Evolutionary conservation across 2,113 vertebrate species (phyloP).

Genomic region (Mirounga angustirostris): DNA sequence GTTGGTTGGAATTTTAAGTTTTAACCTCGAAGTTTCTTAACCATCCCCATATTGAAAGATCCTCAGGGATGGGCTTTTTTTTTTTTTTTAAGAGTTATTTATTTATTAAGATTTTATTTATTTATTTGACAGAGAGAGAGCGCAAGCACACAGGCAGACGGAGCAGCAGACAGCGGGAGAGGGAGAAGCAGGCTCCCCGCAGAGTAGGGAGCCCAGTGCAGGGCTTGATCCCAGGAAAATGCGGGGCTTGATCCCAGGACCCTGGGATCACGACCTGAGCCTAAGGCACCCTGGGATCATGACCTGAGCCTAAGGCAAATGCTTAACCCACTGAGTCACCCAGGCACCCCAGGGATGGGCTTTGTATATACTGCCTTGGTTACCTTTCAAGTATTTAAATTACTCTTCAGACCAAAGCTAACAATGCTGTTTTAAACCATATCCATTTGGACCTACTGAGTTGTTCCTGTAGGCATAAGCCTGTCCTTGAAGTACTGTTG

Average conservation of each 20-base stretch:
- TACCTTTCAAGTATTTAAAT: constrained; percentile 4
- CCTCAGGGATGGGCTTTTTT: neutral
- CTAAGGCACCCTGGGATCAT: neutral
- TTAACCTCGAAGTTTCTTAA: neutral
- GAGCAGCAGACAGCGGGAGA: neutral
- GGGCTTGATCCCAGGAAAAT: too few species aligned
- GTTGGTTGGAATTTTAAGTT: neutral
- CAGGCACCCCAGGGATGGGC: too few species aligned
- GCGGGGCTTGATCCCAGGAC: neutral
- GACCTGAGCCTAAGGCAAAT: neutral
- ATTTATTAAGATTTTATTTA: neutral
- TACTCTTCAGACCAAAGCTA: neutral
- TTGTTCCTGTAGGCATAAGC: neutral
- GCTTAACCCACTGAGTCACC: too few species aligned
- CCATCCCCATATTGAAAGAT: neutral
- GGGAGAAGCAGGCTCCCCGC: too few species aligned
- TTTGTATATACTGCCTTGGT: neutral
- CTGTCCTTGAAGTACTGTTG: neutral
- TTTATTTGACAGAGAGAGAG: neutral
- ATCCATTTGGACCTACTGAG: neutral
- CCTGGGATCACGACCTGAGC: neutral
- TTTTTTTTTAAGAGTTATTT: too few species aligned
- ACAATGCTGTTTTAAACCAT: neutral
- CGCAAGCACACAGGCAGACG: neutral
- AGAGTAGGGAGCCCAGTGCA: too few species aligned